Base-by-base conservation (phyloP, 2,797 vertebrate genomes). In the Chromobotia macracanthus region DNA sequence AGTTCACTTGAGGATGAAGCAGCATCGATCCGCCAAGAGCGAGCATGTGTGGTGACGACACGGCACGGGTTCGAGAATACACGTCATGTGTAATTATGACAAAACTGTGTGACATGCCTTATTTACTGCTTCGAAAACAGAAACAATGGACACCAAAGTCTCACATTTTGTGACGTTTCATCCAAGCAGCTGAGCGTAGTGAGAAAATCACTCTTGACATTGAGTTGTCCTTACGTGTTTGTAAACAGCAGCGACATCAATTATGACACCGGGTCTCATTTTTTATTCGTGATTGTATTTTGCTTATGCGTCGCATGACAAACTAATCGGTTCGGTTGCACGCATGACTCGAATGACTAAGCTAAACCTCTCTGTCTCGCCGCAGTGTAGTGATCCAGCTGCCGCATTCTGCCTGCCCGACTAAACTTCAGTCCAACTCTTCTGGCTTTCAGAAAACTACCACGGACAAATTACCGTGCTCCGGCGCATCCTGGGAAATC, bases 391-490 rank as follows among this genome's bases (percentile, higher is more conserved):
- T 71, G 85, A 82, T 55, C 78, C 71, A 25, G 55, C 66, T 90
- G 91, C 93, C 88, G 94, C 93, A 93, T 90, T 89, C 88, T 83
- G 83, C 82, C 82, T 48, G 86, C 83, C 89, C 86, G 83, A 82
- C 86, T 85, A 86, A 95, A 94, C 90, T 94, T 93, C 85, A 71
- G 72, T 72, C 56, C 61, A 86, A 92, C 88, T 90, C 87, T 71
- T 67, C 48, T 67, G 61, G 51, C 18, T 13, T 21, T 10, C 8
- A 66, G 25, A 53, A 23, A 73, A 44, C 31, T 67, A 65, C 1
- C 58, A 80, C 81, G 84, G 81, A 82, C 84, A 84, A 51, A 69
- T 96, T 97, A 97, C 96, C 95, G 94, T 93, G 90, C 90, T 93
- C 90, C 94, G 92, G 80, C 89, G 92, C 77, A 92, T 93, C 91